phyloP scores from a whole-genome alignment of 2,888 invertebrate species.

The Belgica antarctica region DNA sequence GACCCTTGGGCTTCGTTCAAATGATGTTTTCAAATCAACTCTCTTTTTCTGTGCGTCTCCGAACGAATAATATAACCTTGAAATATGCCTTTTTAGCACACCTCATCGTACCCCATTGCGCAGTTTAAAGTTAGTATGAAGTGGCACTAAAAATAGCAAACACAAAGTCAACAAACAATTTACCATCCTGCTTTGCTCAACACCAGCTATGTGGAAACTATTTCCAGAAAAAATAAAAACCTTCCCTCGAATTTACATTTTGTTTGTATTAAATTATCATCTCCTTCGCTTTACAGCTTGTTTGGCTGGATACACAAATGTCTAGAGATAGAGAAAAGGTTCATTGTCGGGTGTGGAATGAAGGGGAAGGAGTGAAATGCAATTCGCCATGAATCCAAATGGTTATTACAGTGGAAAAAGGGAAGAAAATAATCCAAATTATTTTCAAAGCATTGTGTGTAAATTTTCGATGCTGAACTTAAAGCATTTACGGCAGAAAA shows the following conservation, averaged over 20 bases:
- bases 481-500: background rate
- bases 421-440: background rate
- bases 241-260: background rate
- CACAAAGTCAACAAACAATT: slow-evolving; percentile 1
- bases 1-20: no score
- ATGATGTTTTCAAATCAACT: no score
- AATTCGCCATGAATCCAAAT: background rate
- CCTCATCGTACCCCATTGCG: background rate
- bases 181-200: background rate
- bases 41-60: no score
- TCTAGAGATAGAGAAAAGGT: slow-evolving; percentile 6
- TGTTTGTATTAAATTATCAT: slow-evolving; percentile 12
- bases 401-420: background rate
- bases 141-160: background rate
- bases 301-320: background rate
- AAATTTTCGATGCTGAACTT: no score
- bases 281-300: background rate
- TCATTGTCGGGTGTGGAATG: background rate
- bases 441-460: no score
- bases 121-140: background rate
- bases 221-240: slow-evolving; percentile 7
- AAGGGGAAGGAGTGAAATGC: background rate
- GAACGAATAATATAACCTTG: no score
- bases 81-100: background rate
- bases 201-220: slow-evolving; percentile 3